These are phyloP conservation scores for Macrotis lagotis DNA, from an alignment of 2,113 vertebrate species.

Conservation along the genomic window DNA sequence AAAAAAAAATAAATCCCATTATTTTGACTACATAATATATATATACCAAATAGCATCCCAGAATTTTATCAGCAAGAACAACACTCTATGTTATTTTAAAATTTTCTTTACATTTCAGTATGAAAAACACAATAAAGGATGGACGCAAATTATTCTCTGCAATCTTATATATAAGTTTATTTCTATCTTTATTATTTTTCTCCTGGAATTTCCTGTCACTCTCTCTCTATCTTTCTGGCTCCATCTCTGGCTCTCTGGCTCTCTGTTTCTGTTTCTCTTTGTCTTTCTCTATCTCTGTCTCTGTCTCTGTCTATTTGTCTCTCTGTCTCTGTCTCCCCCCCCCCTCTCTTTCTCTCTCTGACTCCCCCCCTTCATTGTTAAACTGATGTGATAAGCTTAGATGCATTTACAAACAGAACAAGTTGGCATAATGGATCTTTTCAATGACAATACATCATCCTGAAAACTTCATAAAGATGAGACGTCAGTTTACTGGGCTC, in stretches of 20 bases:
- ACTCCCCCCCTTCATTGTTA: not conserved
- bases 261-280: not conserved
- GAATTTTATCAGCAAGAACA: no score
- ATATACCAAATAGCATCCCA: no score
- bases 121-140: not conserved
- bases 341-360: not conserved
- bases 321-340: not conserved
- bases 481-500: not conserved
- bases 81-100: not conserved
- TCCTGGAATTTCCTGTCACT: not conserved
- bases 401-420: not conserved
- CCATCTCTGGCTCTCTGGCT: no score
- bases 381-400: not conserved
- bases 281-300: not conserved
- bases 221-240: not conserved
- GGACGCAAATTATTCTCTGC: not conserved
- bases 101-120: not conserved
- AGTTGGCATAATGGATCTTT: not conserved
- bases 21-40: no score
- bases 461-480: constrained; percentile 14
- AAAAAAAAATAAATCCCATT: not conserved
- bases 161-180: not conserved
- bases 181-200: not conserved
- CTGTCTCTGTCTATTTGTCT: no score
- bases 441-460: constrained; percentile 1